Base-by-base conservation (phyloP, 2,797 vertebrate genomes). In the Malacoctenus gilli region DNA sequence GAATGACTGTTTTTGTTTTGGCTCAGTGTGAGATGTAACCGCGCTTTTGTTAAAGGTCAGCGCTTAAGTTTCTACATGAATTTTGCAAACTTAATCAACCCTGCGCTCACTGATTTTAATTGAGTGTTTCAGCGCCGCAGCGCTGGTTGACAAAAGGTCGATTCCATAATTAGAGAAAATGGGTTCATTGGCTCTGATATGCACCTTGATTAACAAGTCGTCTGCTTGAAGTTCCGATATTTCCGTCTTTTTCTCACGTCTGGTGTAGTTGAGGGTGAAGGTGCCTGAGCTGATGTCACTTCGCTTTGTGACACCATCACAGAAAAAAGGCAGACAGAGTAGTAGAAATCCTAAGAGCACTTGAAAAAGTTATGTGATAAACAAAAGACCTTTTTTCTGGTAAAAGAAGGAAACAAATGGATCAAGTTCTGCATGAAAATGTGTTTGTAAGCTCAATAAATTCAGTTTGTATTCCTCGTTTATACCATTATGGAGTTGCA, bases 111-210 rank as follows among this genome's bases (percentile, higher is more conserved):
- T 73, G 49, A 69, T 69, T 80, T 68, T 58, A 73, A 75, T 64
- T 72, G 53, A 70, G 52, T 77, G 65, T 68, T 77, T 61, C 41
- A 57, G 50, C 16, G 13, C n/a, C 35, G 49, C 23, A 18, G 60
- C 2, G 0, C 28, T 14, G 19, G 39, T 48, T 67, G 39, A 72
- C 44, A 53, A 66, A 75, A 83, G 78, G 78, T 87, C 58, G 60
- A 85, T 80, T 83, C 60, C 62, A 70, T 69, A 77, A 82, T 86
- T 84, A 76, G 61, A 72, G 58, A 47, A 80, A 82, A 79, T 71
- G 64, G 59, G 50, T 72, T 67, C 30, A 61, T 25, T 58, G 36
- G 51, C 55, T 62, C 69, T 64, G 53, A 66, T 59, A 69, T 51
- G 68, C 50, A 66, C 75, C 51, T 75, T 85, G 73, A 87, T 83